A percentile compares a stretch with the other conserved stretches of the same genome.
phyloP scores from a whole-genome alignment of 2,113 vertebrate species.

The Gopherus flavomarginatus region DNA sequence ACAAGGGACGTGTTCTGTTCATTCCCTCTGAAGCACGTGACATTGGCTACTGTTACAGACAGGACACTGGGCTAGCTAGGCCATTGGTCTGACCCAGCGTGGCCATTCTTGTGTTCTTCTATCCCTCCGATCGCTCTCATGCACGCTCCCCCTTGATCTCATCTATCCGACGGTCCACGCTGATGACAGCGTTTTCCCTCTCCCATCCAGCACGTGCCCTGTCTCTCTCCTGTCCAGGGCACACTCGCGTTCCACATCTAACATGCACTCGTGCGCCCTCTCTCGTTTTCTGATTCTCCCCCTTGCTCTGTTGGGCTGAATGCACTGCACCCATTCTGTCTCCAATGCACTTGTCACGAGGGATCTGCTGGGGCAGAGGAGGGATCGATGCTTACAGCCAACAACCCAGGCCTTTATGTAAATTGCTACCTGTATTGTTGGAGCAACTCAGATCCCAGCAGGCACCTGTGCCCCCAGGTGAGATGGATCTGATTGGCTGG shows the following conservation, averaged over 20 bases:
- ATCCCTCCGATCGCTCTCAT: background rate
- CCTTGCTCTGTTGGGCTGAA: background rate
- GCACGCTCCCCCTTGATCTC: background rate
- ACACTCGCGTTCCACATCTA: background rate
- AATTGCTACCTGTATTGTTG: background rate
- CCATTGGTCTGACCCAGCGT: background rate
- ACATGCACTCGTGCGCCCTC: background rate
- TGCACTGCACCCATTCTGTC: background rate
- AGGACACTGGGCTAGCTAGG: background rate
- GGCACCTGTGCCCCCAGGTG: background rate
- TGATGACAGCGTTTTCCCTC: background rate
- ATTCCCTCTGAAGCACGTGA: background rate
- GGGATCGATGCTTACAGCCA: background rate
- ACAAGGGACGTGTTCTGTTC: background rate
- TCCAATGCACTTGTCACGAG: background rate
- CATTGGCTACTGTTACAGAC: background rate
- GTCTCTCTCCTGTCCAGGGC: background rate
- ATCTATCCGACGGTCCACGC: too few species aligned
- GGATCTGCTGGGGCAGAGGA: background rate
- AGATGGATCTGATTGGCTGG: background rate
- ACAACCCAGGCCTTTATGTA: background rate
- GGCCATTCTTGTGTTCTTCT: background rate
- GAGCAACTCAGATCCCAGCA: background rate
- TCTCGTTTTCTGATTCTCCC: background rate
- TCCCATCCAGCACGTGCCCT: background rate